Conservation (phyloP, 1,140 invertebrate species). For the Coptotermes formosanus region DNA sequence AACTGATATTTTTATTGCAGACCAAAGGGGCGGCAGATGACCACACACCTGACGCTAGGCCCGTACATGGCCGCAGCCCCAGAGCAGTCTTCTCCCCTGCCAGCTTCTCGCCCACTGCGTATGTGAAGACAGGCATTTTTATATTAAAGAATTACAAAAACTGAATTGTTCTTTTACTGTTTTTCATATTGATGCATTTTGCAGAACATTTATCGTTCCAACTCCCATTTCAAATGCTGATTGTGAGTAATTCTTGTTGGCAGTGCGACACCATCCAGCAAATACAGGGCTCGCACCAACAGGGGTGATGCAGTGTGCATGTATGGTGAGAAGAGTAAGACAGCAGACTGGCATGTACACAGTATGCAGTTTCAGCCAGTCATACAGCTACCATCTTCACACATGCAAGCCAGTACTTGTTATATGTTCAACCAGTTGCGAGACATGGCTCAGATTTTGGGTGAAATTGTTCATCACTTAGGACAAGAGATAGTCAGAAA, state of each 20-base stretch:
- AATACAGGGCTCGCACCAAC: constrained; percentile 56
- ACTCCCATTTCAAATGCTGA: too few species aligned
- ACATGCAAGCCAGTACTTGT: not conserved
- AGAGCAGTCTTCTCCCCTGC: constrained; percentile 37
- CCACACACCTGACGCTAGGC: not conserved
- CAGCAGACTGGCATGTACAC: constrained; percentile 34
- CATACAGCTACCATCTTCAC: constrained; percentile 20
- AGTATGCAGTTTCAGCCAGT: not conserved
- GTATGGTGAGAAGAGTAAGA: constrained; percentile 44
- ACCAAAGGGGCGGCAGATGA: not conserved
- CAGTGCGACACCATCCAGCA: constrained; percentile 45
- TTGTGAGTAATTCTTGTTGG: not conserved
- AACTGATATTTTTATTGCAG: not conserved
- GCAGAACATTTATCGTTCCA: too few species aligned
- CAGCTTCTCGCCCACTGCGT: constrained; percentile 38
- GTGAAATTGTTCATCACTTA: constrained; percentile 49
- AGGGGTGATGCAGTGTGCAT: constrained; percentile 54
- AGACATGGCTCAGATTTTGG: constrained; percentile 49
- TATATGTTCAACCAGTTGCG: constrained; percentile 57
- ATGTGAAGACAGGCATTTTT: constrained; percentile 21
- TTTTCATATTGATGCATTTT: too few species aligned
- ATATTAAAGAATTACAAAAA: too few species aligned
- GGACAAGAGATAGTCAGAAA: constrained; percentile 38
- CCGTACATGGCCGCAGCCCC: constrained; percentile 5
- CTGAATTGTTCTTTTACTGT: too few species aligned